Evolutionary conservation across 2,113 vertebrate species (phyloP), one percentile per base, ranked within the genome.

Genomic region (Eubucco bourcierii): DNA sequence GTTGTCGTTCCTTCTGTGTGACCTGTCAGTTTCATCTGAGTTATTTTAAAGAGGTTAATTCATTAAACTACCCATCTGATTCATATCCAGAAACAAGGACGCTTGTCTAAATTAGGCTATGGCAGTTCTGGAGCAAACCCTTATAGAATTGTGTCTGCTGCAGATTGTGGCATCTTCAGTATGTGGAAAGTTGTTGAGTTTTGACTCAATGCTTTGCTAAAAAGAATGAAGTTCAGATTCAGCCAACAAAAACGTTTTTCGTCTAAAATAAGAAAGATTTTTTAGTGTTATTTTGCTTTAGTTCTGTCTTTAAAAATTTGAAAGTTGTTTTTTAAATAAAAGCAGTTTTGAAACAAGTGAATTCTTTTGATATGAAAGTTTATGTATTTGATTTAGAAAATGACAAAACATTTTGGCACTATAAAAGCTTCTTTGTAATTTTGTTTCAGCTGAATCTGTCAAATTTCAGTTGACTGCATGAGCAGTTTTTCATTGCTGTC

Each of bases 31-130:
- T 96, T 95, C 88, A 88, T 33, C 76, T 78, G 71, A 87, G 44
- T 72, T 95, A 39, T 88, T 97, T 95, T 76, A 86, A 91, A 95
- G 72, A 79, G 50, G 44, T 96, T 90, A 78, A 89, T 93, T 89
- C 56, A 84, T 90, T 83, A 76, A 84, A 50, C 29, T 84, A 53
- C 24, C 61, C 41, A 73, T 91, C 39, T 71, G 6, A 41, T 61
- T 89, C 39, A 61, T 76, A 80, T 53, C 28, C 31, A 84, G 72
- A 65, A 89, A 90, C 93, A 89, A 93, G 86, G 71, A 7, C 76
- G 24, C 13, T 87, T 92, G 68, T 87, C 59, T 80, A 53, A 85
- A 56, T 74, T 87, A 29, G 2, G 17, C 27, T 60, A 1, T 44
- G 29, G 12, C 60, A 44, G 53, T 71, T 92, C 23, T 64, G 44